Percentiles rank a stretch among this genome's conserved stretches.
phyloP scores from a whole-genome alignment of 30 jellyfish, hydroid and myxozoan genomes.

The Sanderia malayensis region DNA sequence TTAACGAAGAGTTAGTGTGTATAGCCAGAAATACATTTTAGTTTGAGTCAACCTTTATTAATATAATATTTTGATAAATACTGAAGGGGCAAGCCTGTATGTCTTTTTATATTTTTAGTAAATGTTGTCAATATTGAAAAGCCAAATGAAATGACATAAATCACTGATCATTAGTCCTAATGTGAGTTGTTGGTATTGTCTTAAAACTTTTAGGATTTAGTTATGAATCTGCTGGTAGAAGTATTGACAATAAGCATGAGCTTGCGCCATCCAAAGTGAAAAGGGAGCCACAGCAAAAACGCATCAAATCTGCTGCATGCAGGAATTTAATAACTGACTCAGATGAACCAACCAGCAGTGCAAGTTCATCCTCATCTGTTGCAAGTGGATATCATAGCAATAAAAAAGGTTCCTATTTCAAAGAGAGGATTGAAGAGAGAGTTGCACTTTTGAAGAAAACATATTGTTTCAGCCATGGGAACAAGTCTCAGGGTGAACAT shows the following conservation, averaged over 20 bases:
- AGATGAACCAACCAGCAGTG: conserved; percentile 24
- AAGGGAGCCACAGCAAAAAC: conserved; percentile 24
- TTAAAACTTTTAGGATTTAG: background rate
- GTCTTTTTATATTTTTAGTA: conserved; percentile 5
- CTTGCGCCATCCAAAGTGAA: conserved; percentile 32
- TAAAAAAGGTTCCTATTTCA: conserved; percentile 14
- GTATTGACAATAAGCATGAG: conserved; percentile 12
- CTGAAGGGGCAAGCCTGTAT: conserved; percentile 21
- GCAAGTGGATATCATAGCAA: background rate
- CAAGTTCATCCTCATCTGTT: conserved; percentile 14
- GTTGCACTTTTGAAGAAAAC: conserved; percentile 21
- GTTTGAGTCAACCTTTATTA: background rate
- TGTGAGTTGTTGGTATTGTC: background rate
- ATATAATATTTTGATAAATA: conserved; percentile 1
- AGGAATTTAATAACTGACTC: conserved; percentile 14
- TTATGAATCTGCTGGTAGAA: conserved; percentile 12
- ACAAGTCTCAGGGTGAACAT: no score
- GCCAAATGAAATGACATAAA: conserved; percentile 14
- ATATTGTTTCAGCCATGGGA: conserved; percentile 10
- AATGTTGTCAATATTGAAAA: background rate
- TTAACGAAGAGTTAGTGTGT: no score
- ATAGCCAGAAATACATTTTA: no score
- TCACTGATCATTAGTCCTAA: no score
- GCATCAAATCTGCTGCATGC: conserved; percentile 23
- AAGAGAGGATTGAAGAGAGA: conserved; percentile 21